phyloP scores from a whole-genome alignment of 2,888 invertebrate species.

The Isotomurus palustris region DNA sequence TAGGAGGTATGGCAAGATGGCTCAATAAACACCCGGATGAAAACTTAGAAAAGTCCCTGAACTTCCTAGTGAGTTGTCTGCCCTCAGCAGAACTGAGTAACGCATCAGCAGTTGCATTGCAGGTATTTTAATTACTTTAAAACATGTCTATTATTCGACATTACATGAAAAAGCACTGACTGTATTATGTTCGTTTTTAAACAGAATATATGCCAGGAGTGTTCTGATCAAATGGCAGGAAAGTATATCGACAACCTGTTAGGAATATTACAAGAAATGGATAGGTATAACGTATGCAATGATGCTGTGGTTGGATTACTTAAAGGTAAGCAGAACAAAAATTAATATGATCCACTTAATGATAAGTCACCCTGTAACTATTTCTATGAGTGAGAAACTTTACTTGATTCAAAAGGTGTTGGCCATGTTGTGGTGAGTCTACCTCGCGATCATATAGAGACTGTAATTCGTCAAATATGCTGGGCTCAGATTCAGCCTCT shows the following conservation, averaged over 20 bases:
- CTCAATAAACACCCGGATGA: constrained; percentile 38
- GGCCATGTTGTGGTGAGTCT: constrained; percentile 60
- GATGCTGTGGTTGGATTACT: constrained; percentile 70
- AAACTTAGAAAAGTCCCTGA: constrained; percentile 48
- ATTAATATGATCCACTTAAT: constrained; percentile 38
- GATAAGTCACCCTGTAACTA: too few relatives aligned
- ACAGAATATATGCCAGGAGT: constrained; percentile 78
- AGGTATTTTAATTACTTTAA: constrained; percentile 17
- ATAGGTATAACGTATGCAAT: constrained; percentile 67
- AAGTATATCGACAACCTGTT: constrained; percentile 67
- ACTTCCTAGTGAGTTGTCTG: constrained; percentile 70
- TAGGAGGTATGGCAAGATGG: constrained; percentile 44
- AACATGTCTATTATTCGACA: not conserved
- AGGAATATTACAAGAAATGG: constrained; percentile 67
- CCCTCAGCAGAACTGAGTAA: constrained; percentile 68
- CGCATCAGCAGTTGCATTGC: constrained; percentile 73
- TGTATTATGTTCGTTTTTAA: too few relatives aligned
- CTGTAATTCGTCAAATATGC: constrained; percentile 72
- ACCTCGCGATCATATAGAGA: constrained; percentile 58
- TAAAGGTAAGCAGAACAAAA: constrained; percentile 55
- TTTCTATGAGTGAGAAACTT: not conserved
- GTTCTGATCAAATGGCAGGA: constrained; percentile 68
- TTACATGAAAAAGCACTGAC: not conserved
- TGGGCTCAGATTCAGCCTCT: constrained; percentile 69
- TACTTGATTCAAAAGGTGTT: constrained; percentile 53